Conservation (phyloP, 2,797 vertebrate species). For the Amblyopsis hoosieri region DNA sequence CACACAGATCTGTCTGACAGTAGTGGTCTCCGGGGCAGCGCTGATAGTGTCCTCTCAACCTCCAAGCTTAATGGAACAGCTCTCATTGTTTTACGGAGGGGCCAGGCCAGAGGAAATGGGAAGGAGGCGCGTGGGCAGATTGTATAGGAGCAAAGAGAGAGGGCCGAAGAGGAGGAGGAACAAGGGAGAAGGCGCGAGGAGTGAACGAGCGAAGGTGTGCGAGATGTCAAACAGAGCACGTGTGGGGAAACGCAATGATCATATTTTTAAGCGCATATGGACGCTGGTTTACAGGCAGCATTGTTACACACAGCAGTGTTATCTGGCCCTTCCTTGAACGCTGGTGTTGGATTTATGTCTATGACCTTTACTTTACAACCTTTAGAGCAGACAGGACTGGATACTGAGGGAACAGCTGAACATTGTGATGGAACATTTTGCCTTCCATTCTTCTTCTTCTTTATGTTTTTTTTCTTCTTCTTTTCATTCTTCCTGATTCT, state of each 20-base stretch:
- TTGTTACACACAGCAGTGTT: slow-evolving; percentile 27
- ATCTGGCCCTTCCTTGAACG: slow-evolving; percentile 59
- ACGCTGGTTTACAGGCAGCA: slow-evolving; percentile 33
- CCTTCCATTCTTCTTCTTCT: slow-evolving; percentile 40
- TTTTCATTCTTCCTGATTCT: slow-evolving; percentile 30
- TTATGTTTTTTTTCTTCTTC: slow-evolving; percentile 43
- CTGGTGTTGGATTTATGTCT: slow-evolving; percentile 66
- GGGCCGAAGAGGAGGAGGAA: background rate
- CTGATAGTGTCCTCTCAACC: slow-evolving; percentile 68
- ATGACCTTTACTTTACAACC: slow-evolving; percentile 74
- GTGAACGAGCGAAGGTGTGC: background rate
- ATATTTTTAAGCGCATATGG: slow-evolving; percentile 42
- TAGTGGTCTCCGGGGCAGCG: slow-evolving; percentile 59
- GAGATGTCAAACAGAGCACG: slow-evolving; percentile 43
- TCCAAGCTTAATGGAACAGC: slow-evolving; percentile 66
- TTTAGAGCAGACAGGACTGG: slow-evolving; percentile 65
- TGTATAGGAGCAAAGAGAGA: background rate
- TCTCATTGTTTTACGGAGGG: slow-evolving; percentile 73
- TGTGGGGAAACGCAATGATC: slow-evolving; percentile 41
- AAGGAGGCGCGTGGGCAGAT: slow-evolving; percentile 25
- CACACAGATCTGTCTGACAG: slow-evolving; percentile 59
- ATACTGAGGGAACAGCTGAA: slow-evolving; percentile 44
- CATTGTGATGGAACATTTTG: slow-evolving; percentile 36
- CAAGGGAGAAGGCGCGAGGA: background rate
- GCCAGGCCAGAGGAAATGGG: slow-evolving; percentile 57